Evolutionary conservation across 2,797 vertebrate species (phyloP).

Genomic region (Xyrichtys novacula): DNA sequence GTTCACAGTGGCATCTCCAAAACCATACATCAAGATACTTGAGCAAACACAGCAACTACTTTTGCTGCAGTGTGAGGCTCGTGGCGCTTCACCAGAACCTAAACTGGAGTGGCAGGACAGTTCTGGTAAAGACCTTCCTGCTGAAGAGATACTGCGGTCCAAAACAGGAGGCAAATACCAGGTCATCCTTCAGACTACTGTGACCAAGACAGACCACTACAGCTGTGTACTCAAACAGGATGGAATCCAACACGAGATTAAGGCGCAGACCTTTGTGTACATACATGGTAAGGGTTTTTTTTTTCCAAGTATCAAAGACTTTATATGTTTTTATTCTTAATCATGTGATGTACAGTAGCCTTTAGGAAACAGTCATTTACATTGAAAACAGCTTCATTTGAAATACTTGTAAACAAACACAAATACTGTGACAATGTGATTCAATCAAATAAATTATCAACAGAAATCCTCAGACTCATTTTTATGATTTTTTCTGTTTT

Average conservation of each 20-base stretch:
- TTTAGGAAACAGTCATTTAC: too few species aligned
- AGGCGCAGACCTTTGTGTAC: too few species aligned
- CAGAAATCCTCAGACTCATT: too few species aligned
- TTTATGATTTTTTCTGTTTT: too few species aligned
- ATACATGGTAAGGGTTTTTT: too few species aligned
- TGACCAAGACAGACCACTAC: constrained; percentile 4
- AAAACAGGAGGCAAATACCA: background rate
- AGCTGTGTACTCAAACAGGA: constrained; percentile 9
- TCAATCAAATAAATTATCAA: too few species aligned
- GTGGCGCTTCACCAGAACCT: background rate
- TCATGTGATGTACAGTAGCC: too few species aligned
- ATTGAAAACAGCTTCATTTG: too few species aligned
- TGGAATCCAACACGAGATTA: background rate
- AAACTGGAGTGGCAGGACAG: constrained; percentile 11
- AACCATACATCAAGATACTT: rapidly evolving
- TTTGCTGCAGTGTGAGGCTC: background rate
- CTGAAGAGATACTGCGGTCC: background rate
- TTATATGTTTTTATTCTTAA: too few species aligned
- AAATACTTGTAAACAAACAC: too few species aligned
- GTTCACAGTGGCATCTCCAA: background rate
- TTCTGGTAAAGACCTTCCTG: background rate
- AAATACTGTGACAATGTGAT: too few species aligned
- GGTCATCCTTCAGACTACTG: background rate
- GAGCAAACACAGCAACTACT: rapidly evolving
- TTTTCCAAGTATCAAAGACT: too few species aligned